Base-by-base conservation (phyloP, 2,888 invertebrate genomes). In the Tetragonisca angustula region DNA sequence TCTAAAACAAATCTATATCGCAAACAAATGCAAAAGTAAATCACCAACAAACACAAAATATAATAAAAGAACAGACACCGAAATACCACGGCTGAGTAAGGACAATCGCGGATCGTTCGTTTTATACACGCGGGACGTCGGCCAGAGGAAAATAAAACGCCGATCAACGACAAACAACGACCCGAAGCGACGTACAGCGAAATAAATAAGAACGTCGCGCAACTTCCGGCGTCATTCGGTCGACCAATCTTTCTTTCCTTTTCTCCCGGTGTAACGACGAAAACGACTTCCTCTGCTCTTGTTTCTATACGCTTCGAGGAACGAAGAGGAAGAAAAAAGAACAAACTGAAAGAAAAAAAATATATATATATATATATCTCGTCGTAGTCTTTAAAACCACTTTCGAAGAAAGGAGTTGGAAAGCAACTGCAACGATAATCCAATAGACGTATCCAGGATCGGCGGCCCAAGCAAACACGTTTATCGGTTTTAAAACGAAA, bases 401-500 rank as follows among this genome's bases (percentile, higher is more conserved):
- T 82, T 84, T 73, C 72, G 72, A 62, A 56, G 56, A 43, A 11
- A 9, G 9, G 43, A 9, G 43, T 43, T 11, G 43, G 43, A 11
- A 2, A 43, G 78, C 70, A 64, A 79, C 77, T 75, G 81, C 67
- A 54, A 75, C 79, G 71, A 79, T 84, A 84, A 84, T 79, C 79
- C 68, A 75, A 82, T 84, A 84, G 82, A 84, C 65, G 80, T 84
- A 82, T 82, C 80, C 71, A 73, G 80, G 84, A 85, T 87, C 81
- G 73, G 61, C 69, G 83, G 62, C 15, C 52, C 71, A 64, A 43
- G 87, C 77, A 87, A 88, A 88, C 74, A 84, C 86, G 86, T 88
- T 87, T 86, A 86, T 84, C 88, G 86, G 84, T 79, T 84, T 86
- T 84, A 71, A 79, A 83, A 43, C 43, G 76, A 81, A 68, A 79